These are phyloP conservation scores for Pteria penguin DNA, from an alignment of 2,888 invertebrate species.

Conservation along the genomic window DNA sequence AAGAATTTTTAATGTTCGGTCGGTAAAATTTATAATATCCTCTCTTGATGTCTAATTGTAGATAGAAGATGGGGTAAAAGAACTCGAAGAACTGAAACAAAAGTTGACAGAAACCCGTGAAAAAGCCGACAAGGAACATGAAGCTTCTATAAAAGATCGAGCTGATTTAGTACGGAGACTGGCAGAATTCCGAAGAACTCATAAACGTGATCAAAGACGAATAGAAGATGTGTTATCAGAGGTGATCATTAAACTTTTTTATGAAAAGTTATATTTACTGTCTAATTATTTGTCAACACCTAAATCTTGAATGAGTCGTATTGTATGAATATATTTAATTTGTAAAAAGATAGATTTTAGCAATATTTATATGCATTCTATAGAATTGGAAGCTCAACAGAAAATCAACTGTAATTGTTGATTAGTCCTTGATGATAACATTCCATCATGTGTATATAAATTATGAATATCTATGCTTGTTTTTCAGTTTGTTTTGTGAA, in stretches of 20 bases:
- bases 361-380: too few relatives aligned
- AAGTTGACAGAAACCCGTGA: conserved; percentile 65
- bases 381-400: too few relatives aligned
- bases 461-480: too few relatives aligned
- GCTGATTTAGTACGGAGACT: conserved; percentile 64
- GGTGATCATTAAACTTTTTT: conserved; percentile 46
- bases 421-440: too few relatives aligned
- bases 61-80: conserved; percentile 62
- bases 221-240: conserved; percentile 70
- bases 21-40: too few relatives aligned
- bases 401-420: too few relatives aligned
- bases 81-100: conserved; percentile 59
- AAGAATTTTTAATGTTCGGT: too few relatives aligned
- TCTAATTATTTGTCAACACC: not conserved
- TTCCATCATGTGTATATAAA: too few relatives aligned
- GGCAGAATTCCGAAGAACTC: conserved; percentile 61
- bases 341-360: too few relatives aligned
- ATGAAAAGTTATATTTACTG: not conserved
- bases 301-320: too few relatives aligned
- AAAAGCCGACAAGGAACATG: conserved; percentile 63
- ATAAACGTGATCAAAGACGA: conserved; percentile 63
- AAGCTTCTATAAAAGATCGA: conserved; percentile 66
- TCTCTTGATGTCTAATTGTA: conserved; percentile 21
- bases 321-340: too few relatives aligned
- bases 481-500: too few relatives aligned